These are phyloP conservation scores for Eubasilissa splendida DNA, from an alignment of 2,888 invertebrate genomes.

Conservation along the genomic window DNA sequence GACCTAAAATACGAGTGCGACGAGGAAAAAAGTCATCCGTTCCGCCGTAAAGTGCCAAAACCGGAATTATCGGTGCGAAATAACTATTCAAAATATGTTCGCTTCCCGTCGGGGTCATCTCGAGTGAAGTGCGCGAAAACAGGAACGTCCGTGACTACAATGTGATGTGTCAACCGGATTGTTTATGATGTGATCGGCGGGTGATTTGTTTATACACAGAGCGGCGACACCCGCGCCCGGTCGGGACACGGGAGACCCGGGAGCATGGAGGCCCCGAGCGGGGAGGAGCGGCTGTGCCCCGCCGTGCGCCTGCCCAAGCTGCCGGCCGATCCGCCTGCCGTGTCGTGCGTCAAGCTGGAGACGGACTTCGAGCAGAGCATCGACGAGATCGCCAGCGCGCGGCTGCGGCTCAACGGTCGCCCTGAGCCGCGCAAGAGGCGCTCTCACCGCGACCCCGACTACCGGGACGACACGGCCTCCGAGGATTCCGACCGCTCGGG, in stretches of 20 bases:
- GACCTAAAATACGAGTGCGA: slow-evolving; percentile 75
- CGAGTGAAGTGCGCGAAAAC: slow-evolving; percentile 61
- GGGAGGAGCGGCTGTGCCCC: slow-evolving; percentile 22
- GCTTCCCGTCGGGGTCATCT: slow-evolving; percentile 16
- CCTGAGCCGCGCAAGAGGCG: slow-evolving; percentile 57
- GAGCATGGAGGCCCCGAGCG: slow-evolving; percentile 33
- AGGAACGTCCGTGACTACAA: slow-evolving; percentile 63
- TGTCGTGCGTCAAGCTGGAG: slow-evolving; percentile 60
- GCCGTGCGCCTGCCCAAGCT: slow-evolving; percentile 19
- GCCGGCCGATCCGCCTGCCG: slow-evolving; percentile 21
- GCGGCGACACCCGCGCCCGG: slow-evolving; percentile 24
- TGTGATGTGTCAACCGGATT: slow-evolving; percentile 75
- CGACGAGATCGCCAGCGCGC: slow-evolving; percentile 68
- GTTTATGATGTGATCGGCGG: slow-evolving; percentile 66
- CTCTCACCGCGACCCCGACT: slow-evolving; percentile 29
- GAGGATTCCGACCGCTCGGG: slow-evolving; percentile 26
- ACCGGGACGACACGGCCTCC: slow-evolving; percentile 40
- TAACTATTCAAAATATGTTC: slow-evolving; percentile 62
- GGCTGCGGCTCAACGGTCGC: slow-evolving; percentile 64
- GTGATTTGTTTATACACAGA: slow-evolving; percentile 43
- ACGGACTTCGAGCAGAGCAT: slow-evolving; percentile 73
- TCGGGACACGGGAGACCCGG: slow-evolving; percentile 4
- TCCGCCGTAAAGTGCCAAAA: slow-evolving; percentile 66
- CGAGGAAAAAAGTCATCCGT: slow-evolving; percentile 72
- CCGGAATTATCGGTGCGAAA: slow-evolving; percentile 63